Percentiles rank a stretch among this genome's conserved stretches.
phyloP scores from a whole-genome alignment of 2,888 invertebrate genomes.

The Drosophila hawaiiensis region DNA sequence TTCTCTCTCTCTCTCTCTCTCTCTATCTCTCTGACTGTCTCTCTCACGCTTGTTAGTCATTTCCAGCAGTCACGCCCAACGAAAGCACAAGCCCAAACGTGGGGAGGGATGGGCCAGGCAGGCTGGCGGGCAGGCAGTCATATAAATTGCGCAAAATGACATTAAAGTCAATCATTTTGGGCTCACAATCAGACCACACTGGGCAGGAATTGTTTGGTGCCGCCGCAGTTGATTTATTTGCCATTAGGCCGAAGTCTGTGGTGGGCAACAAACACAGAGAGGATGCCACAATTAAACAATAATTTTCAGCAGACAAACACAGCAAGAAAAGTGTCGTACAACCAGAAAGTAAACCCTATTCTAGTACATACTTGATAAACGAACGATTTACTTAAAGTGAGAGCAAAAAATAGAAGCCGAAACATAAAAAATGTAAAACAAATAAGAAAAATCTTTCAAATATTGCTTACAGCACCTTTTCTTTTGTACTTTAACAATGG shows the following conservation, averaged over 20 bases:
- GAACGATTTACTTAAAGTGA: background rate
- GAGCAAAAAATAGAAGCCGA: background rate
- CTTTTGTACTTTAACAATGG: background rate
- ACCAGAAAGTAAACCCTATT: rapidly evolving
- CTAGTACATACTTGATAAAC: background rate
- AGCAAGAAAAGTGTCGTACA: background rate
- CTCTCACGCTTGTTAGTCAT: slow-evolving; percentile 23
- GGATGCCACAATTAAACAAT: slow-evolving; percentile 69
- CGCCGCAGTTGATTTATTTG: slow-evolving; percentile 69
- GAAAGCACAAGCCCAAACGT: background rate
- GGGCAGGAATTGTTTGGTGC: slow-evolving; percentile 1
- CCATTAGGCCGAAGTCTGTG: slow-evolving; percentile 49
- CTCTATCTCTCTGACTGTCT: background rate
- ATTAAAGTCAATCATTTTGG: slow-evolving; percentile 73
- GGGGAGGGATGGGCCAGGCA: background rate
- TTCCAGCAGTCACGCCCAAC: slow-evolving; percentile 31
- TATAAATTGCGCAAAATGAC: slow-evolving; percentile 62
- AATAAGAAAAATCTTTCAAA: background rate
- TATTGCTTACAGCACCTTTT: background rate
- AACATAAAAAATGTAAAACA: background rate
- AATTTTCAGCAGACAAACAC: slow-evolving; percentile 33
- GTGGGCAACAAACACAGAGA: slow-evolving; percentile 17
- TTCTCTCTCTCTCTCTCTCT: background rate
- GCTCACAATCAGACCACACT: slow-evolving; percentile 16
- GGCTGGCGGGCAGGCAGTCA: background rate